Evolutionary conservation across 2,888 invertebrate species (phyloP).

Genomic region (Caenorhabditis uteleia): DNA sequence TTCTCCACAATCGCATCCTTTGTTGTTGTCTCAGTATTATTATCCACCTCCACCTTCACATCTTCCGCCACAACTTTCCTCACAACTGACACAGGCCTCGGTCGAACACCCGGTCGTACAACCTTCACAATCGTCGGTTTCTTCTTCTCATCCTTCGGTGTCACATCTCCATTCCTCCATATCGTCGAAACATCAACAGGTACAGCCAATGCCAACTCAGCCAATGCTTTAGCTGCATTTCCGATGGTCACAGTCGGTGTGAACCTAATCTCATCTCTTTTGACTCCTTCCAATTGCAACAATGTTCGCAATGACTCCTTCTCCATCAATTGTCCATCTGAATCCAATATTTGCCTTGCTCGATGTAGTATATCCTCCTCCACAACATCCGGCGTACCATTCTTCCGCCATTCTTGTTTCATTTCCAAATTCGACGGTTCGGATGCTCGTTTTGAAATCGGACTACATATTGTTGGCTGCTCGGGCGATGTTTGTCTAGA

Average conservation of each 20-base stretch:
- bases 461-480: background rate
- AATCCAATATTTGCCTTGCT: slow-evolving; percentile 21
- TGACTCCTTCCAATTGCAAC: slow-evolving; percentile 35
- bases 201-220: slow-evolving; percentile 47
- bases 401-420: slow-evolving; percentile 33
- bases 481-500: too few relatives aligned
- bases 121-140: slow-evolving; percentile 45
- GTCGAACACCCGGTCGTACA: slow-evolving; percentile 31
- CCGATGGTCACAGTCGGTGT: slow-evolving; percentile 49
- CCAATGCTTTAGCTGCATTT: slow-evolving; percentile 50
- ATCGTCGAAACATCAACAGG: slow-evolving; percentile 42
- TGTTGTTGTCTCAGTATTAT: background rate
- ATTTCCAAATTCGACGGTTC: slow-evolving; percentile 39
- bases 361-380: slow-evolving; percentile 42
- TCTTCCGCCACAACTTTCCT: background rate
- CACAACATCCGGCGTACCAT: slow-evolving; percentile 42
- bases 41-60: background rate
- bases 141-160: slow-evolving; percentile 8
- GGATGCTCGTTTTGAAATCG: slow-evolving; percentile 36
- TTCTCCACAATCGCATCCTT: slow-evolving; percentile 2
- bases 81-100: too few relatives aligned
- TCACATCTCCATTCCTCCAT: slow-evolving; percentile 11
- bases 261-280: slow-evolving; percentile 33
- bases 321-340: slow-evolving; percentile 38
- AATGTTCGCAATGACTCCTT: slow-evolving; percentile 41